phyloP scores from a whole-genome alignment of 2,797 vertebrate genomes.

The Artibeus jamaicensis region DNA sequence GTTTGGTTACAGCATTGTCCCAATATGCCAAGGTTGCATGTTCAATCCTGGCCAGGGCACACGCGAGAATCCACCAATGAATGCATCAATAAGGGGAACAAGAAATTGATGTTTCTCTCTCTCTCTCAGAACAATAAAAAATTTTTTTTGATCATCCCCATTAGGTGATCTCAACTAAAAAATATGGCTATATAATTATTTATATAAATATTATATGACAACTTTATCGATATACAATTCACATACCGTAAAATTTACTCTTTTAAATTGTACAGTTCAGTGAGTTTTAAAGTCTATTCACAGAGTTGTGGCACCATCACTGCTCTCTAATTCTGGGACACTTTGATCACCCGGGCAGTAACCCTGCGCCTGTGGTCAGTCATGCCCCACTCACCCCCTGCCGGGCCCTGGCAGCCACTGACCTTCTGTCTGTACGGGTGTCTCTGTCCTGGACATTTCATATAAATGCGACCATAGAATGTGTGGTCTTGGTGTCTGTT shows the following conservation, averaged over 20 bases:
- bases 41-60: background rate
- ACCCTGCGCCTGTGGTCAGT: too few species aligned
- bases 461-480: too few species aligned
- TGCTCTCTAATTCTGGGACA: too few species aligned
- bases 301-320: too few species aligned
- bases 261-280: background rate
- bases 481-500: background rate
- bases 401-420: too few species aligned
- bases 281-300: background rate
- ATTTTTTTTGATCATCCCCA: too few species aligned
- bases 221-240: background rate
- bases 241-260: background rate
- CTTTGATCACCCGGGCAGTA: too few species aligned
- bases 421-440: too few species aligned
- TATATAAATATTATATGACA: background rate
- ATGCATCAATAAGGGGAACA: background rate
- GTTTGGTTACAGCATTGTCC: background rate
- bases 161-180: background rate
- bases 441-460: too few species aligned
- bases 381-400: too few species aligned
- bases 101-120: background rate
- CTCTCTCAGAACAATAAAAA: background rate
- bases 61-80: background rate
- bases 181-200: background rate
- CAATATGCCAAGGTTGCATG: background rate